phyloP scores from a whole-genome alignment of 2,888 invertebrate genomes.

The Stenoptilia bipunctidactyla region DNA sequence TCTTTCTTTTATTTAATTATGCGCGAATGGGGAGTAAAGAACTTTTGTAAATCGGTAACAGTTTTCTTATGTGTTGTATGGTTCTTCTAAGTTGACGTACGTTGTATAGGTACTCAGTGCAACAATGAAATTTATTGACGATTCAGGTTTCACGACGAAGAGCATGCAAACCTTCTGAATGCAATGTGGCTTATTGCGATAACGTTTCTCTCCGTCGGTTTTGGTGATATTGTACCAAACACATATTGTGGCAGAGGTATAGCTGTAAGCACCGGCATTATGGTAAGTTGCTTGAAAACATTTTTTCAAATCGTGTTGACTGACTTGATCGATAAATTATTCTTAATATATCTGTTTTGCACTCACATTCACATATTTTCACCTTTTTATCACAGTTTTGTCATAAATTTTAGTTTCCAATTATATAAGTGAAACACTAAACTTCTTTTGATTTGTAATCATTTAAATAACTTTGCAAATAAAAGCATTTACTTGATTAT shows the following conservation, averaged over 20 bases:
- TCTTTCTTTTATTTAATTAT: slow-evolving; percentile 29
- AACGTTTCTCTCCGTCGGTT: slow-evolving; percentile 99
- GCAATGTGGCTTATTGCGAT: slow-evolving; percentile 99
- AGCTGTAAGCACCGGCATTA: slow-evolving; percentile 98
- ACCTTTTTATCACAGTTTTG: too few relatives aligned
- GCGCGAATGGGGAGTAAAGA: slow-evolving; percentile 6
- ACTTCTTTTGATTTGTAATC: too few relatives aligned
- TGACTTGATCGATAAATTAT: slow-evolving; percentile 36
- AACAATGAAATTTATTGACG: slow-evolving; percentile 59
- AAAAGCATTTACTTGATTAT: too few relatives aligned
- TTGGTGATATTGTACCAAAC: slow-evolving; percentile 99
- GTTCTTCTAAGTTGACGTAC: not conserved
- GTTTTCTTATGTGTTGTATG: slow-evolving; percentile 9
- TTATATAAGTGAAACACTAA: too few relatives aligned
- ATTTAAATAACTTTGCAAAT: too few relatives aligned
- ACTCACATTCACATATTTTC: too few relatives aligned
- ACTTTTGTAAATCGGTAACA: slow-evolving; percentile 8
- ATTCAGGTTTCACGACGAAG: slow-evolving; percentile 96
- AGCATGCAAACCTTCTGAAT: slow-evolving; percentile 98
- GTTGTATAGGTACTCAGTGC: slow-evolving; percentile 30
- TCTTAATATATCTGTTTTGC: too few relatives aligned
- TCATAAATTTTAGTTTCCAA: too few relatives aligned
- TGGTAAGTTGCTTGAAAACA: slow-evolving; percentile 83
- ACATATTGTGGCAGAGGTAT: slow-evolving; percentile 99
- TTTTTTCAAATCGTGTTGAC: slow-evolving; percentile 52